phyloP scores from a whole-genome alignment of 2,113 vertebrate genomes.

The Oenanthe melanoleuca region DNA sequence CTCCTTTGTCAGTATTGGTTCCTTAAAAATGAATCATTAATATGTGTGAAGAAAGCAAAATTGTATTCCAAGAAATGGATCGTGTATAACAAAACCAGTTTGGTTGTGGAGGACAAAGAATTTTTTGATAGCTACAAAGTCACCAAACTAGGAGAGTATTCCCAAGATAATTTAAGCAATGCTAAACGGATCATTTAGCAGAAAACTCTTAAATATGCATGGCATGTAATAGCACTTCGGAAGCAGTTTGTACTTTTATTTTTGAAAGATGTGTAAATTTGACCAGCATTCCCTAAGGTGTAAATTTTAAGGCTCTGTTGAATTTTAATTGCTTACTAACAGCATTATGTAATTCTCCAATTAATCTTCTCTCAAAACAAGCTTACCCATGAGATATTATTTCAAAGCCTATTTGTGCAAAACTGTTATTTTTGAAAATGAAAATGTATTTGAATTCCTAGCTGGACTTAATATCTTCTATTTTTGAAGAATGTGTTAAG shows the following conservation, averaged over 20 bases:
- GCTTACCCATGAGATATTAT: slow-evolving; percentile 25
- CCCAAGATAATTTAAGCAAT: neutral
- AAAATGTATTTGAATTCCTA: neutral
- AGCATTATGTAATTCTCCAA: slow-evolving; percentile 40
- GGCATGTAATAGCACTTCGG: slow-evolving; percentile 10
- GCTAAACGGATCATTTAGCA: slow-evolving; percentile 1
- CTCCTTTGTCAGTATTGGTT: neutral
- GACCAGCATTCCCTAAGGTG: neutral
- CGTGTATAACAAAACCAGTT: neutral
- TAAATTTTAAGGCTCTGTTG: slow-evolving; percentile 53
- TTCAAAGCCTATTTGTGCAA: slow-evolving; percentile 34
- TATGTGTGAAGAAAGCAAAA: neutral
- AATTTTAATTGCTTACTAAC: slow-evolving; percentile 66
- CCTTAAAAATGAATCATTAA: neutral
- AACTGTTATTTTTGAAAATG: slow-evolving; percentile 24
- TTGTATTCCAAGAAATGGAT: neutral
- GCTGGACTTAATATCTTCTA: neutral
- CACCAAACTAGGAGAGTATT: neutral
- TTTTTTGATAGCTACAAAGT: neutral
- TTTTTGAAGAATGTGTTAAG: neutral
- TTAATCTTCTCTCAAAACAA: slow-evolving; percentile 50
- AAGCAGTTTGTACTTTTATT: slow-evolving; percentile 54
- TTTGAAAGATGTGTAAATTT: slow-evolving; percentile 39
- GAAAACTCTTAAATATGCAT: slow-evolving; percentile 31
- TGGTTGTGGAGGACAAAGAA: neutral